Conservation (phyloP, 2,113 vertebrate genomes). For the Aspidoscelis tigris region DNA sequence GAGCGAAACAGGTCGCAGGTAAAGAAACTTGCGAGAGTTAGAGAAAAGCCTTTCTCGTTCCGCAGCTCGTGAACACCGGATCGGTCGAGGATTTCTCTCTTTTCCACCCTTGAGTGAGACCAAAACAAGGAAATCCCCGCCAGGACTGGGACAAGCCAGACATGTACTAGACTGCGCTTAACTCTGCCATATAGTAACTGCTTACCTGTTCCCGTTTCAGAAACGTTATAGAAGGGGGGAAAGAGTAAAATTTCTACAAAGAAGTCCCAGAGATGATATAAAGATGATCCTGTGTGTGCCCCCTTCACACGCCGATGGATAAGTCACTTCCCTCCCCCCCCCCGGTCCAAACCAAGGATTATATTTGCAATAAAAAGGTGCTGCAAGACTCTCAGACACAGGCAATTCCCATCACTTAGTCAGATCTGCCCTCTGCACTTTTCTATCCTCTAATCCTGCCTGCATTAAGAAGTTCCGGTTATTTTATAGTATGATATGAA, state of each 20-base stretch:
- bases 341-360: neutral
- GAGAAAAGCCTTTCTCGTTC: neutral
- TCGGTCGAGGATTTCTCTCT: neutral
- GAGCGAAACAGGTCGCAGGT: neutral
- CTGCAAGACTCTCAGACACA: neutral
- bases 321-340: neutral
- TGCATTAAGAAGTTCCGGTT: neutral
- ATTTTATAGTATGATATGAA: neutral
- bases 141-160: neutral
- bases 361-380: neutral
- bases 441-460: neutral
- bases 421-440: neutral
- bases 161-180: neutral
- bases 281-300: neutral
- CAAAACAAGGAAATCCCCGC: neutral
- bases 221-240: neutral
- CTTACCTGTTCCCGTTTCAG: neutral
- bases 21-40: neutral
- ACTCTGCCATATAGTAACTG: neutral
- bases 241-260: neutral
- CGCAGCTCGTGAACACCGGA: neutral
- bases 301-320: neutral
- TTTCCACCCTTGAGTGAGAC: neutral
- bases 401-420: neutral
- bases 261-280: neutral